Base-by-base conservation (phyloP, 2,113 vertebrate genomes). In the Odobenus rosmarus region DNA sequence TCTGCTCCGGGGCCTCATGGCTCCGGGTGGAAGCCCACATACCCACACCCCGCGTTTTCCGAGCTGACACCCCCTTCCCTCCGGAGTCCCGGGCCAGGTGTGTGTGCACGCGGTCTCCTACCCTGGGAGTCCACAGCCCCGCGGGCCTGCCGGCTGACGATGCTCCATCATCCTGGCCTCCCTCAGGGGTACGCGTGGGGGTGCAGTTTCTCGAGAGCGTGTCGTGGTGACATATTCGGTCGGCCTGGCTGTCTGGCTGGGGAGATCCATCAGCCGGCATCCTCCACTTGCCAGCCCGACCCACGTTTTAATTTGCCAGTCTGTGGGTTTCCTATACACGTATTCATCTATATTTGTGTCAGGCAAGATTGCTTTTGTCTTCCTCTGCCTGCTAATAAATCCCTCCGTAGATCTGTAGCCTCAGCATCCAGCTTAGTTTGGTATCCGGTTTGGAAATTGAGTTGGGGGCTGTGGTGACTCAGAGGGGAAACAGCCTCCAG, bases 281-380 rank as follows among this genome's bases (percentile, higher is more conserved):
- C 97, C 96, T 96, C 95, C n/a, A 6, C 98, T 64, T 42, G 15
- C 96, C 59, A 39, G 96, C 97, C 93, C 85, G 0, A 24, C 9
- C 98, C 97, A 39, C 10, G 49, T 97, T 98, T 98, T 98, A 98
- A 98, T 99, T 98, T 98, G 97, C 98, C 97, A 87, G 98, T 96
- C 98, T 96, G 96, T 79, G 81, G 98, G 97, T 98, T 98, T 97
- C 64, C 39, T 87, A 4, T 95, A 5, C 7, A 16, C 74, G 95
- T 84, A 97, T 98, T 97, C 97, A 96, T 99, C 99, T 99, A 28
- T 74, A 97, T 99, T 98, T 98, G 98, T 98, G 98, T 99, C 98
- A 97, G 95, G 93, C 4, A 0, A 86, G 46, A 86, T 97, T 28
- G 93, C 97, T 97, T 98, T 98, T 98, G 98, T 98, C 98, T 88